Base-by-base conservation (phyloP, 2,888 invertebrate species). In the Erebia aethiops region DNA sequence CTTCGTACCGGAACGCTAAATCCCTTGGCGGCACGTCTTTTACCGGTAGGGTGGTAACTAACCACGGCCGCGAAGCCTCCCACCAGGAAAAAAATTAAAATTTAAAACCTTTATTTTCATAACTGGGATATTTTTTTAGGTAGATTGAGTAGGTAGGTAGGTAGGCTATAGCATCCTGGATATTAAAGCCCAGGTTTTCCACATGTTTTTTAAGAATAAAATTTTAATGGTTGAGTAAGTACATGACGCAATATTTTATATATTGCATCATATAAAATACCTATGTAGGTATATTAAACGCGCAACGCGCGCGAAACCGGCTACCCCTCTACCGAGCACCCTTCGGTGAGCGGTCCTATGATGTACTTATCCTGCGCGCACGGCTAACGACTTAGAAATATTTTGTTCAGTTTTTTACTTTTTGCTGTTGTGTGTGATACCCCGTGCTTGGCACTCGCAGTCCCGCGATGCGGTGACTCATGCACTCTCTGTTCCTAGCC, bases 371-470 rank as follows among this genome's bases (percentile, higher is more conserved):
- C 65, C 64, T 60, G 66, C 67, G 70, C 64, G 41, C 51, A 66
- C 69, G 49, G 35, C 65, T 60, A 65, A 61, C 65, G 70, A 54
- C 72, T 43, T 61, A 56, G 60, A 63, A 21, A 61, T 18, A 46
- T 63, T 58, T 64, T 67, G 68, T 67, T 69, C 68, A 57, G 56
- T 68, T 67, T 75, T 75, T 68, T 66, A 62, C 56, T 68, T 70
- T 69, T 76, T 69, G 52, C 67, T 61, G 69, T 71, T 65, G 78
- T 74, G 78, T 65, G 78, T 74, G 78, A 73, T 78, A 77, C 71
- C 75, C 77, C 71, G 78, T 77, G 76, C 77, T 73, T 74, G 78
- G 78, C 73, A 78, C 78, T 72, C 70, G 74, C 68, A 52, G 71
- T 64, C 76, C 65, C 72, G 57, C 72, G 62, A 67, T 70, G 54